These are phyloP conservation scores for Aplysia californica DNA, from an alignment of 1,140 invertebrate species.

Conservation along the genomic window DNA sequence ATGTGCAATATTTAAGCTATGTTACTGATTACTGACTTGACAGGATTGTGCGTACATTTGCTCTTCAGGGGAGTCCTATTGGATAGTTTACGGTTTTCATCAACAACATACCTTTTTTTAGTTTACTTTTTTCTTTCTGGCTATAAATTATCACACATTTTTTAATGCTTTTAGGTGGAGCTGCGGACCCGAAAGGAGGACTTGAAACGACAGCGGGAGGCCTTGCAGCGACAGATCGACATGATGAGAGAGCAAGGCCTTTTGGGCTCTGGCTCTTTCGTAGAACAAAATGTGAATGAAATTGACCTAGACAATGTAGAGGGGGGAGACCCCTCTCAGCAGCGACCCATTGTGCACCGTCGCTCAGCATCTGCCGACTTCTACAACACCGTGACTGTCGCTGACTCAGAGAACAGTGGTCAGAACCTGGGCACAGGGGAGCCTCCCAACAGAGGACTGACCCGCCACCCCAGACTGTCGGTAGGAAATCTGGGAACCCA, in stretches of 20 bases:
- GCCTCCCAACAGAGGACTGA: constrained; percentile 12
- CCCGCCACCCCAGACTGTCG: constrained; percentile 30
- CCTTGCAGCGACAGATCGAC: constrained; percentile 55
- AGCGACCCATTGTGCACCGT: constrained; percentile 35
- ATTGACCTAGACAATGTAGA: constrained; percentile 7
- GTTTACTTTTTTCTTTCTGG: no score
- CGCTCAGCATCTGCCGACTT: constrained; percentile 58
- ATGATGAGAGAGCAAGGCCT: constrained; percentile 45
- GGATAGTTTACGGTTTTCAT: no score
- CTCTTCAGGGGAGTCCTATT: no score
- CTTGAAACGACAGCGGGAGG: constrained; percentile 45
- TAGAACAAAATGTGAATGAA: background rate
- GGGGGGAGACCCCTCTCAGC: background rate
- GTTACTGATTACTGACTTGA: no score
- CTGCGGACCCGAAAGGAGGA: constrained; percentile 47
- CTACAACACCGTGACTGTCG: constrained; percentile 33
- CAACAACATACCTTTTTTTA: no score
- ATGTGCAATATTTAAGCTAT: no score
- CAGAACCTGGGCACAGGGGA: constrained; percentile 4
- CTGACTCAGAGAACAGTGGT: constrained; percentile 28
- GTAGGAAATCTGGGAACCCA: constrained; percentile 26
- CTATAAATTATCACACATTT: no score
- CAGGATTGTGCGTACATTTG: no score
- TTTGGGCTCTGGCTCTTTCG: constrained; percentile 9
- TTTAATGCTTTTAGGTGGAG: constrained; percentile 43